phyloP scores from a whole-genome alignment of 2,888 invertebrate genomes.

The Eretmocerus hayati region DNA sequence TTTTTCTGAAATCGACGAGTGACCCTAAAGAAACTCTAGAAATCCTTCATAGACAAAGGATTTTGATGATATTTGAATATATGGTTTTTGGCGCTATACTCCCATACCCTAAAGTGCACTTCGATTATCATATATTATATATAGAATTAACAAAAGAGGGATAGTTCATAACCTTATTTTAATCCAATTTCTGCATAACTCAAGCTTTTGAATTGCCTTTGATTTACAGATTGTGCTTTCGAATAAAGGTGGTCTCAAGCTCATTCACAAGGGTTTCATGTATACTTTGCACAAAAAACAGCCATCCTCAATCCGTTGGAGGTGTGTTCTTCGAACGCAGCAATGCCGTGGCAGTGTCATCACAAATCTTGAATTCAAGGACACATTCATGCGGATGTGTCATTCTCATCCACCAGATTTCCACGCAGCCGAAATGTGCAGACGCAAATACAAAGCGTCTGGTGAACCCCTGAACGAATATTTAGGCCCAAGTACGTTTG shows the following conservation, averaged over 20 bases:
- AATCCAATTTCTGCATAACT: too few species aligned
- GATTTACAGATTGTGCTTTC: conserved; percentile 43
- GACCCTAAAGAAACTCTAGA: too few species aligned
- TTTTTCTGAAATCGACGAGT: too few species aligned
- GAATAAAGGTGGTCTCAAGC: conserved; percentile 49
- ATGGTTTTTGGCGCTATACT: too few species aligned
- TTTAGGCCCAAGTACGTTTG: conserved; percentile 25
- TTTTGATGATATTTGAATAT: too few species aligned
- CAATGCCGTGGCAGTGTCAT: conserved; percentile 47
- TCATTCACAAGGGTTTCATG: conserved; percentile 48
- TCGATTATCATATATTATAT: too few species aligned
- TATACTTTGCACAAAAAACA: conserved; percentile 49
- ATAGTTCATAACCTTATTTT: too few species aligned
- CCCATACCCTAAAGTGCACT: too few species aligned
- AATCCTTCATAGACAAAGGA: too few species aligned
- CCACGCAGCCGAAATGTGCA: conserved; percentile 43
- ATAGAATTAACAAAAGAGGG: too few species aligned
- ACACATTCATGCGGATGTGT: conserved; percentile 43
- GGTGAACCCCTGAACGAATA: conserved; percentile 27
- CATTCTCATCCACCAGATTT: conserved; percentile 48
- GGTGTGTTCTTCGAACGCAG: conserved; percentile 46
- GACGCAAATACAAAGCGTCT: conserved; percentile 36
- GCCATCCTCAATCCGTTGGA: conserved; percentile 46
- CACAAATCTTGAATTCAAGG: conserved; percentile 42
- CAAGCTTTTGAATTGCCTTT: too few species aligned